Percentiles rank a stretch among this genome's conserved stretches.
These are phyloP conservation scores for Sandelia bainsii DNA, from an alignment of 2,797 vertebrate genomes.

Conservation along the genomic window DNA sequence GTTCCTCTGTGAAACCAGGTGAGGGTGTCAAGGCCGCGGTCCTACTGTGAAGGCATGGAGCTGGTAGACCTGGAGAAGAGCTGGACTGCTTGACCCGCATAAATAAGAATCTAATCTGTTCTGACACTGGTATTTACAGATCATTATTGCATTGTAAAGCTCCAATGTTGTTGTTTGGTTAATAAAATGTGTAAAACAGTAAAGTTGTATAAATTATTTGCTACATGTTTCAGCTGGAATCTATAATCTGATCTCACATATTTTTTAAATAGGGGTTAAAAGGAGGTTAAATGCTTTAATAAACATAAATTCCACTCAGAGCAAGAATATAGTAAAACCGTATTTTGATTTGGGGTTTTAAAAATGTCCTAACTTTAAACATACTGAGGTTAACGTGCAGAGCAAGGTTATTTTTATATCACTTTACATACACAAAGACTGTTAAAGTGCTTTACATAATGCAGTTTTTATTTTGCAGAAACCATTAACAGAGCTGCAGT, in stretches of 20 bases:
- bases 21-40: conserved; percentile 82
- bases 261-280: no score
- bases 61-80: conserved; percentile 88
- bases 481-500: no score
- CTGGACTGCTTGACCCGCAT: conserved; percentile 87
- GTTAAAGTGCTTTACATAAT: no score
- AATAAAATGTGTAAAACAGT: conserved; percentile 37
- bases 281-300: no score
- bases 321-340: neutral
- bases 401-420: no score
- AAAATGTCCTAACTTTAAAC: neutral
- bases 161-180: conserved; percentile 32
- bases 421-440: no score
- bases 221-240: neutral
- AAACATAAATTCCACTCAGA: neutral
- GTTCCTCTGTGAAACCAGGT: conserved; percentile 73
- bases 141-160: conserved; percentile 2
- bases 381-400: neutral
- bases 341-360: neutral
- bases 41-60: conserved; percentile 91
- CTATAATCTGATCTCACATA: no score
- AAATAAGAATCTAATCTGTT: conserved; percentile 14
- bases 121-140: conserved; percentile 28
- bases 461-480: no score
- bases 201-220: conserved; percentile 30